Conservation (phyloP, 2,888 invertebrate genomes). For the Strigamia transsilvanica region DNA sequence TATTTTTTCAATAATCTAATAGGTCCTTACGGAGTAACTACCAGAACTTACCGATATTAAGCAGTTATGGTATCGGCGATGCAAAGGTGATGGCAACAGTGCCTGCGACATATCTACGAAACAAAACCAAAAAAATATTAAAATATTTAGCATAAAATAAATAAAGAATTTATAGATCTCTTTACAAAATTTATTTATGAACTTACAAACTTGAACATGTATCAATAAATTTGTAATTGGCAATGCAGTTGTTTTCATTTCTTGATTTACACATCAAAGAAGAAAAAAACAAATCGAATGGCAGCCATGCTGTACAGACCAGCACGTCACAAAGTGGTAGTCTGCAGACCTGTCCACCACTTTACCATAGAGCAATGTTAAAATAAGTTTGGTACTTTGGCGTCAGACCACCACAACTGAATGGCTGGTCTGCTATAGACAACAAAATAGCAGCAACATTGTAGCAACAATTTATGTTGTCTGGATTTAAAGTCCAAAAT, state of each 20-base stretch:
- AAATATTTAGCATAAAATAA: background rate
- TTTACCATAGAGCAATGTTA: too few relatives aligned
- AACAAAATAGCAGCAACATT: too few relatives aligned
- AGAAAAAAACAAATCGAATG: background rate
- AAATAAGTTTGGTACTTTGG: too few relatives aligned
- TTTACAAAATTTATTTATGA: background rate
- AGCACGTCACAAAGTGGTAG: too few relatives aligned
- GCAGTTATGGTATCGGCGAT: background rate
- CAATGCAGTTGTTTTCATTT: background rate
- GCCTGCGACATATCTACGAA: background rate
- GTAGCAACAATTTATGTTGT: too few relatives aligned
- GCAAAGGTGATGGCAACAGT: background rate
- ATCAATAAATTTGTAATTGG: background rate
- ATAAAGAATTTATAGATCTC: background rate
- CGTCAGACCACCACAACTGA: too few relatives aligned
- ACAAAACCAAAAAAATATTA: background rate
- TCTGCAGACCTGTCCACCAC: too few relatives aligned
- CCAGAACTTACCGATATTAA: conserved; percentile 31
- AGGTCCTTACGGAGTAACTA: conserved; percentile 26
- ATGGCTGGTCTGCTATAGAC: too few relatives aligned
- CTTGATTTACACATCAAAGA: background rate
- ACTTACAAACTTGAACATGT: background rate
- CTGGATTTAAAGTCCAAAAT: too few relatives aligned
- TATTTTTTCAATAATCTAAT: background rate
- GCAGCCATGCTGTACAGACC: too few relatives aligned